Evolutionary conservation across 2,888 invertebrate genomes (phyloP), one percentile per base, ranked within the genome.

Genomic region (Seira musarum): DNA sequence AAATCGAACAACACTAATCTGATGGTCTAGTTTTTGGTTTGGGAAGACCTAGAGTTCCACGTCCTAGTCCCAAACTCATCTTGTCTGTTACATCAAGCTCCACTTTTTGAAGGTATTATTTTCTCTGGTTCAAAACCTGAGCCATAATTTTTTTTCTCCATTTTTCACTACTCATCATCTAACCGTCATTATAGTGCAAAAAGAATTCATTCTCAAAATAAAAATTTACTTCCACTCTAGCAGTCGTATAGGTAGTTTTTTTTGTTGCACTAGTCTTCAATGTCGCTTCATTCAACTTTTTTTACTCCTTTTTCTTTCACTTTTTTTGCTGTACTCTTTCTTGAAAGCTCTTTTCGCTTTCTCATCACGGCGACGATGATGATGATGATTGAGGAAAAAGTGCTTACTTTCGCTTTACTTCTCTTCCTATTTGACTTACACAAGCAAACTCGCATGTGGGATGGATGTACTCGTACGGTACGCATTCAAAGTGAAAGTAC

Each of bases 281-380:
- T 49, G 49, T 60, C 60, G 70, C 60, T 70, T 70, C 70, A 70
- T 70, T 70, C 70, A 60, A 60, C 70, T 70, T 68, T 53, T 64
- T 67, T 49, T 49, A 49, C 49, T 49, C 49, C 15, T 49, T 13
- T 13, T n/a, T 49, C 49, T 49, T 49, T n/a, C 49, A 13, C 17
- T 49, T 49, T 49, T 49, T 49, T 13, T 13, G 5, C 40, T 40
- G 40, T 49, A 30, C 49, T 49, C 49, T 49, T 15, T 13, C n/a
- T n/a, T n/a, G n/a, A n/a, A 19, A 49, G 65, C 74, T 67, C 67
- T 49, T 74, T 74, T 74, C 25, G 57, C 74, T 74, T 74, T 74
- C 74, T 60, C 67, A 74, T 74, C 74, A 74, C 74, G n/a, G n/a
- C n/a, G 74, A 67, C 19, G 60, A 74, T 60, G 49, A 74, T 60